Base-by-base conservation (phyloP, 2,888 invertebrate species). In the Ischnus inquisitorius region DNA sequence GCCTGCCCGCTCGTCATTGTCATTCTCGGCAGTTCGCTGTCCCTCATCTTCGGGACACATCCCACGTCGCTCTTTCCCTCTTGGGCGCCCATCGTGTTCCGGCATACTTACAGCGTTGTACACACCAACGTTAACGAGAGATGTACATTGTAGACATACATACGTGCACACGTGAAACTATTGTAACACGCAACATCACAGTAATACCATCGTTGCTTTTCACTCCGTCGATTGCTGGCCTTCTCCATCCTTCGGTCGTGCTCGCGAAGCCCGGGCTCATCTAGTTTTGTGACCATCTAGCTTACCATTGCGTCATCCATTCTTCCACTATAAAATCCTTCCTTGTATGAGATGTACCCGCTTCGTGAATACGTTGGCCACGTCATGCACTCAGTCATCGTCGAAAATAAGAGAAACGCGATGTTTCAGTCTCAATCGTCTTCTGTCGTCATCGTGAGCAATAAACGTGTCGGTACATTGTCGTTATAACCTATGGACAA, bases 1-100 rank as follows among this genome's bases (percentile, higher is more conserved):
- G 87, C 77, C 85, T 84, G 87, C 87, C 86, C 83, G 81, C 84
- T 75, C 85, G 88, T 89, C 88, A 90, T 90, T 91, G 91, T 91
- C 91, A 89, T 89, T 89, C 89, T 86, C 88, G 86, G 71, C 65
- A 48, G 57, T 76, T 60, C 39, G 72, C 48, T 39, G 54, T 76
- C 48, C 64, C 79, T 69, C 69, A 71, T 68, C 80, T 76, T 64
- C 75, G 71, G 16, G 62, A 48, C 54, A 43, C 75, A 78, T 79
- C 51, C 65, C 78, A 72, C 74, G 79, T 62, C 65, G 8, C 83
- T 51, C 48, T 22, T 72, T 48, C 39, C 39, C 67, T 68, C 22
- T 48, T 22, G 22, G 51, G 68, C 54, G 65, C 65, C 57, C 79
- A 67, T 74, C 57, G 74, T 67, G 67, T 67, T 72, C 67, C 48